Evolutionary conservation across 2,888 invertebrate genomes (phyloP).

Genomic region (Antheraea assamensis): DNA sequence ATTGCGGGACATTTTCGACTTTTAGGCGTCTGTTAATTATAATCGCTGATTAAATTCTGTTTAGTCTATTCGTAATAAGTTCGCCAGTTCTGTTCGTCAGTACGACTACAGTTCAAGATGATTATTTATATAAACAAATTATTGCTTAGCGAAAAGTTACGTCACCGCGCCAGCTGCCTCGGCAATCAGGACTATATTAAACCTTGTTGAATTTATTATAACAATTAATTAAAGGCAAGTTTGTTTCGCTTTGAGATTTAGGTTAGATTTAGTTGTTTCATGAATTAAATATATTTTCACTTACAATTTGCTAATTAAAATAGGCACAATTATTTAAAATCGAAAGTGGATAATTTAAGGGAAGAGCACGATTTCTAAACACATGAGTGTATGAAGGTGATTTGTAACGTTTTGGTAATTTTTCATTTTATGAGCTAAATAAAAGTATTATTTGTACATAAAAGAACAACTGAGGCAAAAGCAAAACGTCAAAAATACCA

Average conservation of each 20-base stretch:
- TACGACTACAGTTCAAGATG: neutral
- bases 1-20: too few relatives aligned
- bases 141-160: conserved; percentile 7
- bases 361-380: too few relatives aligned
- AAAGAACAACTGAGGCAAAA: too few relatives aligned
- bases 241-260: neutral
- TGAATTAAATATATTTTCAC: neutral
- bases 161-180: conserved; percentile 14
- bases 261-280: neutral
- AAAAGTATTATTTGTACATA: too few relatives aligned
- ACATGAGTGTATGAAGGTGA: too few relatives aligned
- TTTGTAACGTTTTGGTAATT: too few relatives aligned
- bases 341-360: too few relatives aligned
- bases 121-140: conserved; percentile 16
- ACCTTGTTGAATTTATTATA: conserved; percentile 12
- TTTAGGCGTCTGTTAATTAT: too few relatives aligned
- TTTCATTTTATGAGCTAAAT: too few relatives aligned
- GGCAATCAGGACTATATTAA: conserved; percentile 15
- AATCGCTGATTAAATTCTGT: neutral
- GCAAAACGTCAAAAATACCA: too few relatives aligned
- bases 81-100: neutral
- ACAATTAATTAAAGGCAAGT: conserved; percentile 5
- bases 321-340: too few relatives aligned
- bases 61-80: neutral
- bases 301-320: too few relatives aligned